Conservation (phyloP, 1,140 invertebrate genomes). For the Bombus breviceps region DNA sequence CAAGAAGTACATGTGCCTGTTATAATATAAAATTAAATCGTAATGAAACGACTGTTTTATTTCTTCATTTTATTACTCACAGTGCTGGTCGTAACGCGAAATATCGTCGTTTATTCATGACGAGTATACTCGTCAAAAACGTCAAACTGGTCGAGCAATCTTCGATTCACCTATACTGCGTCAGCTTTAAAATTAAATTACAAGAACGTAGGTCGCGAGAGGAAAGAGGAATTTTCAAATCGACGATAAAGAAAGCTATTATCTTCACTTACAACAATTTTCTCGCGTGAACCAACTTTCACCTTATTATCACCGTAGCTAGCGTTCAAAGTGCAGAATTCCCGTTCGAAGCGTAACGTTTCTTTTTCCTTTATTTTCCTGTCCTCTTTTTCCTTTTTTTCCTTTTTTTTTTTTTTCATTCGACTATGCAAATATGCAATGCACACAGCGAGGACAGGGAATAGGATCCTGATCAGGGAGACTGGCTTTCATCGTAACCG, state of each 20-base stretch:
- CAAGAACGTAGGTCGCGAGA: no score
- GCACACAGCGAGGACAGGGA: not conserved
- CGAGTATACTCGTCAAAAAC: not conserved
- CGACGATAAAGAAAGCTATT: no score
- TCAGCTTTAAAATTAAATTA: no score
- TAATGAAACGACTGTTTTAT: no score
- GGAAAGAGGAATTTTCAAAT: not conserved
- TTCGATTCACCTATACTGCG: no score
- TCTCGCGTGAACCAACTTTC: not conserved
- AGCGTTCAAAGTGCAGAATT: not conserved
- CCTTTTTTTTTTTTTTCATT: not conserved
- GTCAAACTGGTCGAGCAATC: no score
- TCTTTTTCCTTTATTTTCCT: not conserved
- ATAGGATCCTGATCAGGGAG: slow-evolving; percentile 43
- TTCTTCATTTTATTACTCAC: no score
- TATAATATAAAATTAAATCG: no score
- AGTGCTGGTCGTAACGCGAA: no score
- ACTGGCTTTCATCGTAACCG: slow-evolving; percentile 27
- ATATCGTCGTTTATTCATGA: no score
- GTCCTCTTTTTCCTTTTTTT: not conserved
- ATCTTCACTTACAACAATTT: no score
- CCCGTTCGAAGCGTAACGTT: not conserved
- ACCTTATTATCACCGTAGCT: not conserved
- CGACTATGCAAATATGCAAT: not conserved
- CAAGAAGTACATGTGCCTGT: no score